phyloP scores from a whole-genome alignment of 1,140 invertebrate species.

The Tetragnatha versicolor region DNA sequence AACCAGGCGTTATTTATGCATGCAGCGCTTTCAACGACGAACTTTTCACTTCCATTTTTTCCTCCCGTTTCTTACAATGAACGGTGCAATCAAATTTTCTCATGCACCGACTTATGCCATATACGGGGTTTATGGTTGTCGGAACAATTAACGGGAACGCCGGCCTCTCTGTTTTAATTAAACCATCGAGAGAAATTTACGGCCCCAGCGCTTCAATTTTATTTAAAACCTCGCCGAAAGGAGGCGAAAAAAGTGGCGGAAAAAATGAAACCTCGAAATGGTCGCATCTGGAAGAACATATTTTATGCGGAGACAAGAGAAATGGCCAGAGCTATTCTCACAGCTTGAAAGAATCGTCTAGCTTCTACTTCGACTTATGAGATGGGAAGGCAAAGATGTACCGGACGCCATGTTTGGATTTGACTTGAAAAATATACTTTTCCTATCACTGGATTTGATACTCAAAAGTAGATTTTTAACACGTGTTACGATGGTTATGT shows the following conservation, averaged over 20 bases:
- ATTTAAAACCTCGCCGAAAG: conserved; percentile 20
- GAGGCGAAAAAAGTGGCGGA: neutral
- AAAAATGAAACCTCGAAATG: conserved; percentile 29
- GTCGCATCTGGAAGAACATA: conserved; percentile 53
- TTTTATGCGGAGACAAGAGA: conserved; percentile 52
- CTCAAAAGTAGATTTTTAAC: no score
- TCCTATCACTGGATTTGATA: no score
- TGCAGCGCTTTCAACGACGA: neutral
- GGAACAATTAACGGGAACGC: conserved; percentile 15
- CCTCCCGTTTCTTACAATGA: conserved; percentile 24
- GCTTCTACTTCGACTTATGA: conserved; percentile 11
- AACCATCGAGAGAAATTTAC: conserved; percentile 45
- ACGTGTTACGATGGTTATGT: no score
- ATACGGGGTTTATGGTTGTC: conserved; percentile 19
- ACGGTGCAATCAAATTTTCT: conserved; percentile 25
- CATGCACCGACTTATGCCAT: conserved; percentile 34
- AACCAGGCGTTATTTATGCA: neutral
- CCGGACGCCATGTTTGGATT: neutral
- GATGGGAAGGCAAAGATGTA: neutral
- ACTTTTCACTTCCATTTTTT: neutral
- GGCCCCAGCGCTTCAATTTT: conserved; percentile 23
- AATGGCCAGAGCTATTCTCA: conserved; percentile 49
- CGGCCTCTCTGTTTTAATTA: conserved; percentile 35
- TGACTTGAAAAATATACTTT: no score
- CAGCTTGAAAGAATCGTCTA: conserved; percentile 45